Base-by-base conservation (phyloP, 2,888 invertebrate species). In the Pachymerium ferrugineum region DNA sequence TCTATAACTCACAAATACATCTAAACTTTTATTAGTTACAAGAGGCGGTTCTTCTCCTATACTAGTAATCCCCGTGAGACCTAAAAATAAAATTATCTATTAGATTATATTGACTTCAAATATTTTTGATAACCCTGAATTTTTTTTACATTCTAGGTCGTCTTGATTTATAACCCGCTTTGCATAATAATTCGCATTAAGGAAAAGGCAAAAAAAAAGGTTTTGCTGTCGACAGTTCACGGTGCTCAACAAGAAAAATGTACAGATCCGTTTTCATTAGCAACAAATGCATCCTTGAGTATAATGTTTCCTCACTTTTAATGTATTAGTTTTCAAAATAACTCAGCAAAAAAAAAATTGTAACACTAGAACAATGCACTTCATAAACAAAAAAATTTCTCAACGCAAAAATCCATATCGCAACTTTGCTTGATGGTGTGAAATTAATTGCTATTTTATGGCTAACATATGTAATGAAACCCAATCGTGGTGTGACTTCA, bases 1-100 rank as follows among this genome's bases (percentile, higher is more conserved):
- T 78, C 99, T 86, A 82, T 99, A 99, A 84, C 97, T 97, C 78
- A 99, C 95, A 84, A 99, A 99, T 0, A 97, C 97, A 82, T 99
- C 98, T 78, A 98, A 86, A 70, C 91, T 92, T 83, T 97, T 95
- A 80, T 93, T 92, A 81, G 78, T 71, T 12, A 72, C 47, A 4
- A 72, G 3, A 69, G 19, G 19, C 10, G 47, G 28, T 28, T 38
- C 38, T 72, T 72, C 72, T 25, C 42, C 72, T 14, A 47, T 72
- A 25, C 42, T 47, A 19, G 12, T 47, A 28, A 30, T 47, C 16
- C 47, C 47, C 12, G 72, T 42, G n/a, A 72, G n/a, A 47, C 28
- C 72, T 72, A 47, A 28, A 68, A 68, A 68, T 25, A 54, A 54
- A 54, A 54, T n/a, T 1, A 10, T 22, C 74, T 25, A 73, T 74